Evolutionary conservation across 2,797 vertebrate genomes (phyloP), one percentile per base, ranked within the genome.

Genomic region (Dromococcyx pavoninus): DNA sequence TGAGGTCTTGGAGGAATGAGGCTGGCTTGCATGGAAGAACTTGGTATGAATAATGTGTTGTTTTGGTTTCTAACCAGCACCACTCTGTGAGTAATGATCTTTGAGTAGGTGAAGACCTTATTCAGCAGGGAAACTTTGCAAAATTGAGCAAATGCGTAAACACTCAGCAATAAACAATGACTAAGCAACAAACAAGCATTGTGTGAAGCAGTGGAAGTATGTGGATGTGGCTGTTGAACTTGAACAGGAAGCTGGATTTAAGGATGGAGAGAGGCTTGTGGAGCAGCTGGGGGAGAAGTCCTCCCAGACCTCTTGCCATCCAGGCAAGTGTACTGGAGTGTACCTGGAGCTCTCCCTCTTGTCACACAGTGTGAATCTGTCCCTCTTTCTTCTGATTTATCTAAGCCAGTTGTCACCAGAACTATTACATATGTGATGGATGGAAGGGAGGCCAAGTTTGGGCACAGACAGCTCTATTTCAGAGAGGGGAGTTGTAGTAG

Each of bases 271-370:
- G n/a, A 71, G 16, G 0, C 13, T 62, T 35, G 8, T 4, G 15
- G 62, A 72, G 24, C 25, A 89, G 17, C 51, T 69, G 18, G 11
- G 33, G 17, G 11, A 11, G 4, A 2, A 16, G 4, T 46, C 17
- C 11, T 62, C 27, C 17, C 7, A 33, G 27, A 13, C 22, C 2
- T 30, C 30, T 11, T 61, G 8, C 22, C 10, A 19, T 41, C 21
- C 7, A 24, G 27, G 22, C 7, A 24, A 27, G 22, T 56, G 37
- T 24, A 32, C 28, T n/a, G 18, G 4, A 19, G 9, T 10, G 22
- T 0, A 0, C 7, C 19, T 61, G 61, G 17, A 57, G 14, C 10
- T 66, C 15, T 64, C 2, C 7, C 0, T 4, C 11, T 60, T 54
- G 4, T 17, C 22, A 24, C 6, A 5, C 0, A 1, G 9, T 5